phyloP scores from a whole-genome alignment of 1,140 invertebrate genomes.

The Dufourea novaeangliae region DNA sequence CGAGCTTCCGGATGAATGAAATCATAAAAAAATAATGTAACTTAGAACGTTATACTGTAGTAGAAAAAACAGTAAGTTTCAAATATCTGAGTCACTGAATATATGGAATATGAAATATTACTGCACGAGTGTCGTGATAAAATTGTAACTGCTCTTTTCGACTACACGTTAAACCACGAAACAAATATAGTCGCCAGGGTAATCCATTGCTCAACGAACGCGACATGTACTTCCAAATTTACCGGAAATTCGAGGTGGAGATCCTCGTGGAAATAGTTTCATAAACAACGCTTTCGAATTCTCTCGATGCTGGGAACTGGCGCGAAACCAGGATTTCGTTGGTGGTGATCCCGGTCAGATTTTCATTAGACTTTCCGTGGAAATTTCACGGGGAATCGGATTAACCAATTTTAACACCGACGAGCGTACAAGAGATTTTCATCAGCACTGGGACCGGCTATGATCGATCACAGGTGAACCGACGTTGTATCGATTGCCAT shows the following conservation, averaged over 20 bases:
- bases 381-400: constrained; percentile 21
- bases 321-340: background rate
- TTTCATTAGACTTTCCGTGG: constrained; percentile 32
- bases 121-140: background rate
- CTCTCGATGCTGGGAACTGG: background rate
- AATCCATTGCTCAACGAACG: background rate
- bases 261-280: constrained; percentile 3
- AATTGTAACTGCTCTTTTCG: background rate
- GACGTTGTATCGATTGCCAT: background rate
- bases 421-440: constrained; percentile 32
- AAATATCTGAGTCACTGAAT: no score
- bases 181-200: background rate
- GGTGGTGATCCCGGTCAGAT: constrained; percentile 20
- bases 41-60: no score
- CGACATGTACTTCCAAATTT: background rate
- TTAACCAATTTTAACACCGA: constrained; percentile 21
- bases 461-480: background rate
- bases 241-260: background rate
- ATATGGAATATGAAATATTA: no score
- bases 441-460: constrained; percentile 1
- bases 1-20: no score
- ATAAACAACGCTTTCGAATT: constrained; percentile 38
- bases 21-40: no score
- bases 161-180: background rate
- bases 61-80: no score